Conservation (phyloP, 2,888 invertebrate species). For the Myathropa florea region DNA sequence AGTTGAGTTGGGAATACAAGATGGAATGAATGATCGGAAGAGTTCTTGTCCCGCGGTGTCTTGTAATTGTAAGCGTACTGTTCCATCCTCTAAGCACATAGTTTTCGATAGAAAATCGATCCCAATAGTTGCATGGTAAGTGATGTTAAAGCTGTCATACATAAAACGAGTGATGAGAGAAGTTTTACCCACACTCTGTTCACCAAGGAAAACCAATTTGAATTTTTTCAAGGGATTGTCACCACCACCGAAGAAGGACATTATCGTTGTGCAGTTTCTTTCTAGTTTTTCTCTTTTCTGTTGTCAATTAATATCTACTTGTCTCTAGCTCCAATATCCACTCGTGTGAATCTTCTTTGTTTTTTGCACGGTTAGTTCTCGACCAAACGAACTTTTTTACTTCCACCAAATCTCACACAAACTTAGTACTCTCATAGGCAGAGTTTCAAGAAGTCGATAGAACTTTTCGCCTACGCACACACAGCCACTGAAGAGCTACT, state of each 20-base stretch:
- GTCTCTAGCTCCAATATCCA: not conserved
- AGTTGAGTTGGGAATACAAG: constrained; percentile 99
- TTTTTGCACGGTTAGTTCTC: constrained; percentile 16
- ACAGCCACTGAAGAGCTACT: constrained; percentile 51
- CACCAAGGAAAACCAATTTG: constrained; percentile 99
- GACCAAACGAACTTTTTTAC: constrained; percentile 38
- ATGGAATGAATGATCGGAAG: constrained; percentile 98
- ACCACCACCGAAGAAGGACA: constrained; percentile 93
- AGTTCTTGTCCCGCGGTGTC: constrained; percentile 98
- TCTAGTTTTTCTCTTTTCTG: not conserved
- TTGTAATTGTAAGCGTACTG: constrained; percentile 98
- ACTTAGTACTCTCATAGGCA: constrained; percentile 48
- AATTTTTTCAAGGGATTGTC: constrained; percentile 99
- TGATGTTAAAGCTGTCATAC: constrained; percentile 99
- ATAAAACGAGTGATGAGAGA: constrained; percentile 99
- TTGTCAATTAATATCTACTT: not conserved
- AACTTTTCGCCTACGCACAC: constrained; percentile 70
- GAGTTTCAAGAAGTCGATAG: constrained; percentile 69
- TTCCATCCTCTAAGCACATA: constrained; percentile 99
- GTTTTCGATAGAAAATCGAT: constrained; percentile 99
- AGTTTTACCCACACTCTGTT: constrained; percentile 99
- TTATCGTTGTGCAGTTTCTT: constrained; percentile 5
- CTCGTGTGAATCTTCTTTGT: not conserved
- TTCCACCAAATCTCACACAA: constrained; percentile 56
- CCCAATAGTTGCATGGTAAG: constrained; percentile 99